Evolutionary conservation across 1,140 invertebrate genomes (phyloP), one percentile per base, ranked within the genome.

Genomic region (Augochlora pura): DNA sequence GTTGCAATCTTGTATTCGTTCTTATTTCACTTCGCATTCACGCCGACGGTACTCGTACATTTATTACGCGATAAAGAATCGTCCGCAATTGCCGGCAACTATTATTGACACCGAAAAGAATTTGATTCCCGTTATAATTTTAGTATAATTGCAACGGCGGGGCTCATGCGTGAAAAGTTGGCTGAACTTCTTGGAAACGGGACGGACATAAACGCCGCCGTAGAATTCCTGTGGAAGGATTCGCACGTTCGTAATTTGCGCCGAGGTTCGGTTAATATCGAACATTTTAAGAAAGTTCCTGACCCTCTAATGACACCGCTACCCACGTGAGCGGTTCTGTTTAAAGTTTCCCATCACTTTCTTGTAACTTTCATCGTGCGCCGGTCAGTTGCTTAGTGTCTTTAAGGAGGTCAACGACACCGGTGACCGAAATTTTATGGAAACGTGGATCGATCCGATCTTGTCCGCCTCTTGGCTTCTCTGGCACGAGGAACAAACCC

Each of bases 321-420:
- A 66, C 42, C 64, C 73, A 67, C 32, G 73, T 18, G 63, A 75
- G 64, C 38, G 16, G 12, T n/a, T 21, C 73, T 57, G 63, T 67
- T 49, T 75, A 67, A 67, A 57, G 73, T 75, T 75, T 75, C 73
- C 73, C 73, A 75, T 75, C 63, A 67, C 73, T 75, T 75, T 75
- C 73, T 75, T 75, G 39, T 16, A 64, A 75, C 63, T 75, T 75
- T 75, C 73, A 27, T 75, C 73, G 73, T n/a, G 46, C 6, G 46
- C 6, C 62, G 72, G 72, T 65, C 73, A 67, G 73, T 67, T 67
- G 73, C 49, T 75, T 67, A 67, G 73, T n/a, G 46, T 67, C 49
- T 21, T 42, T 57, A 67, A 75, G 38, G 63, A 75, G 73, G 73
- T 75, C 73, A 57, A 67, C 39, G 64, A 39, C 73, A 57, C 8